Evolutionary conservation across 2,797 vertebrate genomes (phyloP).

Genomic region (Hippocampus kuda): DNA sequence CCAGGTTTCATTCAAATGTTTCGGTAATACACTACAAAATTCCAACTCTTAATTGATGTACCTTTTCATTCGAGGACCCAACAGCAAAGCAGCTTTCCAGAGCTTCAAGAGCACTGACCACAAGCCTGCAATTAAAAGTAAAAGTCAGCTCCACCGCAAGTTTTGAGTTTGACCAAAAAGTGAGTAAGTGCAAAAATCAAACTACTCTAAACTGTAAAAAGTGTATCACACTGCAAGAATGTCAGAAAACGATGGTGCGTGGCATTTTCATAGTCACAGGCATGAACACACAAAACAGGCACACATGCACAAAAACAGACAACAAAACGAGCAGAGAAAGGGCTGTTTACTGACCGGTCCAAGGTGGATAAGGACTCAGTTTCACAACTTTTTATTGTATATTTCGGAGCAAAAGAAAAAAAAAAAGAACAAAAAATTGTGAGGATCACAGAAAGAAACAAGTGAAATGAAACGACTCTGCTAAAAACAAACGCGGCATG

Average conservation of each 20-base stretch:
- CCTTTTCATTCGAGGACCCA: slow-evolving; percentile 89
- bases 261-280: slow-evolving; percentile 51
- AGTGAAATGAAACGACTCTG: slow-evolving; percentile 70
- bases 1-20: neutral
- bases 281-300: slow-evolving; percentile 52
- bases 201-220: slow-evolving; percentile 1
- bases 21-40: neutral
- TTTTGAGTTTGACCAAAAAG: slow-evolving; percentile 3
- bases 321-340: slow-evolving; percentile 60
- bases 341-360: slow-evolving; percentile 98
- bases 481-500: slow-evolving; percentile 70
- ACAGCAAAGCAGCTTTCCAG: slow-evolving; percentile 97
- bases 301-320: slow-evolving; percentile 57
- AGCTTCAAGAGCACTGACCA: slow-evolving; percentile 94
- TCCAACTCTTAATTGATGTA: slow-evolving; percentile 28
- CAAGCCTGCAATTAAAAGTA: slow-evolving; percentile 72
- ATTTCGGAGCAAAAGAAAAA: slow-evolving; percentile 86
- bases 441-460: slow-evolving; percentile 89
- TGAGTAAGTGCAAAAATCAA: slow-evolving; percentile 1
- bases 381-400: slow-evolving; percentile 92
- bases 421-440: slow-evolving; percentile 75
- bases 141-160: slow-evolving; percentile 12
- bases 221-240: slow-evolving; percentile 4
- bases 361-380: slow-evolving; percentile 99
- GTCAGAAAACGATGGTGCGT: slow-evolving; percentile 41